phyloP scores from a whole-genome alignment of 2,797 vertebrate genomes.

The Halcyon leucocephala region DNA sequence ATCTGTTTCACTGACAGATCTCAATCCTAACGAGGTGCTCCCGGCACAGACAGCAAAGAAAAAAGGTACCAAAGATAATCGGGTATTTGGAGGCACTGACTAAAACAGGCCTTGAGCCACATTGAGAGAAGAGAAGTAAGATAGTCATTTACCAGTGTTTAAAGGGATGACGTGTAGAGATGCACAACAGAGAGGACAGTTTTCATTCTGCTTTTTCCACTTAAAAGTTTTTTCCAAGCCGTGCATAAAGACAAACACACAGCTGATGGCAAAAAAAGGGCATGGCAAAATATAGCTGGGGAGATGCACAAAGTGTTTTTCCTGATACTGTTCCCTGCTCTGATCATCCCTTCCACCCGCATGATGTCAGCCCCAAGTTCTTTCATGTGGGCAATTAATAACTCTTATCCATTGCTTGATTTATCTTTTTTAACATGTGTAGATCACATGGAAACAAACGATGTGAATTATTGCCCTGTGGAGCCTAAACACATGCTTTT shows the following conservation, averaged over 20 bases:
- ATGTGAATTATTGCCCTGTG: constrained; percentile 12
- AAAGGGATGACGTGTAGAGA: not conserved
- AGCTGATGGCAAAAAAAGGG: not conserved
- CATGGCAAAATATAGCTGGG: not conserved
- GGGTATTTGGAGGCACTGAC: not conserved
- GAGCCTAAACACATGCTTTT: constrained; percentile 7
- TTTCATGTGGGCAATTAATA: constrained; percentile 44
- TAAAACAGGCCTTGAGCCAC: not conserved
- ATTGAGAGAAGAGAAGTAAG: not conserved
- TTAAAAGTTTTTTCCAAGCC: not conserved
- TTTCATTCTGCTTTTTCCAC: not conserved
- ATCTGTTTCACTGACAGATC: not conserved
- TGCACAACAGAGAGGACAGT: not conserved
- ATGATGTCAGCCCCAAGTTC: constrained; percentile 9
- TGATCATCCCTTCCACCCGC: constrained; percentile 14
- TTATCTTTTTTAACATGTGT: constrained; percentile 24
- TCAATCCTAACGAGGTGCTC: not conserved
- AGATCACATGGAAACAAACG: constrained; percentile 46
- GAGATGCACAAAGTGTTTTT: not conserved
- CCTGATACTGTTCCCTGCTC: not conserved
- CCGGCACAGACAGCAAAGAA: not conserved
- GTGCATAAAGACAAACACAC: not conserved
- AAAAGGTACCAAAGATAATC: not conserved
- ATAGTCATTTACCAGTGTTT: not conserved
- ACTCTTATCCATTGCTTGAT: not conserved